Percentiles rank a stretch among this genome's conserved stretches.
These are phyloP conservation scores for Microctonus aethiopoides DNA, from an alignment of 2,888 invertebrate genomes.

Conservation along the genomic window DNA sequence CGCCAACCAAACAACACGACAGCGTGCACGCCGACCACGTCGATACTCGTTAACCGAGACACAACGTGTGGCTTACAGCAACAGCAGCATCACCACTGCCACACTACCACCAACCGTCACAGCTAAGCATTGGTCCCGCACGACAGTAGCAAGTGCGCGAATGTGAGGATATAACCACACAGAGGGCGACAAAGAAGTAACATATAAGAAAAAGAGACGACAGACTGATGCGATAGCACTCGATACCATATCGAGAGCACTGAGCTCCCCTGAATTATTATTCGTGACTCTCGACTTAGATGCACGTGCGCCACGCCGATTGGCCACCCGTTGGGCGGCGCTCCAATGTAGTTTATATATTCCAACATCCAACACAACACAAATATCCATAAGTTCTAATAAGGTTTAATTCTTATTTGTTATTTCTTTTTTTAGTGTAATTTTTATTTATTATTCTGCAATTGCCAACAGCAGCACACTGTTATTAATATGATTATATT, in stretches of 20 bases:
- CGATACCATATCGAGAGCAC: slow-evolving; percentile 44
- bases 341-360: slow-evolving; percentile 47
- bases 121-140: slow-evolving; percentile 15
- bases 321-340: slow-evolving; percentile 45
- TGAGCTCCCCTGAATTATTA: slow-evolving; percentile 38
- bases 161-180: slow-evolving; percentile 20
- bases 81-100: background rate
- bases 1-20: slow-evolving; percentile 51
- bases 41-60: slow-evolving; percentile 58
- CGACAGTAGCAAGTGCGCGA: slow-evolving; percentile 31
- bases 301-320: slow-evolving; percentile 44
- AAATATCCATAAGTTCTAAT: background rate
- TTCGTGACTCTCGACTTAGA: slow-evolving; percentile 41
- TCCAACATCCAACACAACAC: slow-evolving; percentile 31
- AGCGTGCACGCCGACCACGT: slow-evolving; percentile 51
- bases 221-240: slow-evolving; percentile 22
- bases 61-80: slow-evolving; percentile 28
- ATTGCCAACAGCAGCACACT: too few relatives aligned
- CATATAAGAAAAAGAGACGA: background rate
- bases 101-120: background rate
- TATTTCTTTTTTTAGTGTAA: too few relatives aligned
- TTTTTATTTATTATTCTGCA: too few relatives aligned
- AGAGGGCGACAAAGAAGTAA: background rate
- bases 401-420: too few relatives aligned
- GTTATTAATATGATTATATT: too few relatives aligned